phyloP scores from a whole-genome alignment of 2,797 vertebrate genomes.

The Oreochromis mossambicus region DNA sequence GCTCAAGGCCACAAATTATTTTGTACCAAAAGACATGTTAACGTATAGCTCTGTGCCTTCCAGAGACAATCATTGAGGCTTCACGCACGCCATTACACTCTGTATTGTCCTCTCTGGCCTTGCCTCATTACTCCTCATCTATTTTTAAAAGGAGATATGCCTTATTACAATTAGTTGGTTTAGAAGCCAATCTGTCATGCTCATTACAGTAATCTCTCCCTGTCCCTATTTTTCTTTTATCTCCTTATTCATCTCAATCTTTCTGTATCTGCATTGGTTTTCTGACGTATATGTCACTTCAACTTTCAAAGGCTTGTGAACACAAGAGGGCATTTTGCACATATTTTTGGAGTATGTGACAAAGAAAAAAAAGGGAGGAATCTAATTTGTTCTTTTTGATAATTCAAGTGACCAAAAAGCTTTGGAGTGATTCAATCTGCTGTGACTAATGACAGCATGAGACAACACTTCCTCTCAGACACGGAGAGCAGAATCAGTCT shows the following conservation, averaged over 20 bases:
- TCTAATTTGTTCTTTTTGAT: constrained; percentile 15
- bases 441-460: constrained; percentile 31
- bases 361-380: not conserved
- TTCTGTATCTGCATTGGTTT: not conserved
- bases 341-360: not conserved
- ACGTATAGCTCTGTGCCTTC: not conserved
- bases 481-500: constrained; percentile 35
- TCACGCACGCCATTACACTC: constrained; percentile 49
- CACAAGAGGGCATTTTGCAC: not conserved
- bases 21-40: not conserved
- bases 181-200: constrained; percentile 63
- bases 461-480: constrained; percentile 33
- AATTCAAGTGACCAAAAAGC: constrained; percentile 18
- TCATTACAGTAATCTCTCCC: constrained; percentile 40
- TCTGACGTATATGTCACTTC: not conserved
- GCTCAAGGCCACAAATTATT: not conserved
- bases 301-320: not conserved
- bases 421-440: constrained; percentile 21
- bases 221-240: not conserved
- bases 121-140: constrained; percentile 68
- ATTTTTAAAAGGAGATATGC: constrained; percentile 66
- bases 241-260: not conserved
- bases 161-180: constrained; percentile 65
- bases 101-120: constrained; percentile 47
- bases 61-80: constrained; percentile 9